phyloP scores from a whole-genome alignment of 2,888 invertebrate genomes.

The Rhimphoctona megacephalus region DNA sequence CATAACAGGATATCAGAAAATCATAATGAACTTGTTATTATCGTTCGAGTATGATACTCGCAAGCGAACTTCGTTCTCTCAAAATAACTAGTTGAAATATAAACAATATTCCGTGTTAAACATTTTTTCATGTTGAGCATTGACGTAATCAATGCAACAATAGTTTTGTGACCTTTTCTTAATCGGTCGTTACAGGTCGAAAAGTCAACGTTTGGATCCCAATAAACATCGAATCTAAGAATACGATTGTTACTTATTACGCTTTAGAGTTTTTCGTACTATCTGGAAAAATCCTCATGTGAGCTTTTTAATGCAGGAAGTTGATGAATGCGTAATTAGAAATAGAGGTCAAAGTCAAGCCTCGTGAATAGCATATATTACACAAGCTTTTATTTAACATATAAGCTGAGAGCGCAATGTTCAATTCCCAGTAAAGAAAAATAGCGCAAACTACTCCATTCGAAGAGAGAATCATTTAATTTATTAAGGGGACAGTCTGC shows the following conservation, averaged over 20 bases:
- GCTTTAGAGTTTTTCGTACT: neutral
- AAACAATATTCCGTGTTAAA: neutral
- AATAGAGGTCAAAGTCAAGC: slow-evolving; percentile 70
- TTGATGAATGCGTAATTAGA: slow-evolving; percentile 70
- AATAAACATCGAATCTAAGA: neutral
- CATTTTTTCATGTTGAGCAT: neutral
- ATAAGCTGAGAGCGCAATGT: neutral
- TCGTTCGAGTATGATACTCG: neutral
- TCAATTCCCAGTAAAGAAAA: neutral
- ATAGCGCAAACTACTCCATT: neutral
- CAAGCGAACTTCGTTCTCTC: neutral
- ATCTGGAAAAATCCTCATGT: neutral
- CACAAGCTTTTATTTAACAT: slow-evolving; percentile 5
- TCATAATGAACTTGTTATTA: neutral
- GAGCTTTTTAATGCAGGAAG: slow-evolving; percentile 49
- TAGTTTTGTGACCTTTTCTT: neutral
- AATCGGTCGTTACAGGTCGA: neutral
- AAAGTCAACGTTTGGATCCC: neutral
- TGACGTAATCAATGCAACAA: neutral
- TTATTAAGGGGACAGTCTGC: too few relatives aligned
- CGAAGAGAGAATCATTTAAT: too few relatives aligned
- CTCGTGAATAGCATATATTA: slow-evolving; percentile 20
- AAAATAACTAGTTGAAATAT: neutral
- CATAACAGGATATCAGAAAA: slow-evolving; percentile 22
- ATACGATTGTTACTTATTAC: neutral